Percentiles rank a stretch among this genome's conserved stretches.
These are phyloP conservation scores for Poeciliopsis turrubarensis DNA, from an alignment of 2,113 vertebrate species.

Conservation along the genomic window DNA sequence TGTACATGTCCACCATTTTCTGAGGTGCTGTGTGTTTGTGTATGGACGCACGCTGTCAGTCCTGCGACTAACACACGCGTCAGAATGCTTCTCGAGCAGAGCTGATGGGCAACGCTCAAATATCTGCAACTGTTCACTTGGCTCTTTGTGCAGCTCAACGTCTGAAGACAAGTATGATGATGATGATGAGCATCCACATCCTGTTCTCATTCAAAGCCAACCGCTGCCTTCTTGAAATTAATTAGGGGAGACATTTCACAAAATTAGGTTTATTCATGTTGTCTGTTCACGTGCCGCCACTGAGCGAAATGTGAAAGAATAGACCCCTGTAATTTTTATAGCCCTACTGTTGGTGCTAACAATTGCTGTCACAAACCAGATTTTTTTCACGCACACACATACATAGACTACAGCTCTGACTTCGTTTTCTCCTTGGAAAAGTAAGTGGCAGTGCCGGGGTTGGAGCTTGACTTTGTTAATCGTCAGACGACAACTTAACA, in stretches of 20 bases:
- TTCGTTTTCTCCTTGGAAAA: slow-evolving; percentile 64
- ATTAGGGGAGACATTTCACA: slow-evolving; percentile 78
- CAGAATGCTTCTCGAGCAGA: slow-evolving; percentile 45
- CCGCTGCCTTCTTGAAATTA: slow-evolving; percentile 60
- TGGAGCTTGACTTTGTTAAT: slow-evolving; percentile 79
- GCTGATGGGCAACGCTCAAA: slow-evolving; percentile 66
- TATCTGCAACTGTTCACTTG: slow-evolving; percentile 49
- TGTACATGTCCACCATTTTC: slow-evolving; percentile 35
- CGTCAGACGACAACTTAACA: slow-evolving; percentile 79
- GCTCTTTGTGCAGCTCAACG: slow-evolving; percentile 51
- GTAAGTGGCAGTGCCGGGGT: slow-evolving; percentile 63
- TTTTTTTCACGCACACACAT: slow-evolving; percentile 13
- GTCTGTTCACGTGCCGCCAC: slow-evolving; percentile 65
- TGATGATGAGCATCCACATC: slow-evolving; percentile 40
- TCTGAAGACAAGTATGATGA: slow-evolving; percentile 50
- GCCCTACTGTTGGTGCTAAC: slow-evolving; percentile 66
- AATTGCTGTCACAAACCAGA: slow-evolving; percentile 70
- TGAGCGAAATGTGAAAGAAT: slow-evolving; percentile 49
- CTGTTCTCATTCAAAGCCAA: neutral
- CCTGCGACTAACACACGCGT: slow-evolving; percentile 46
- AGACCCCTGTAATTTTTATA: slow-evolving; percentile 60
- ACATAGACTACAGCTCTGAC: slow-evolving; percentile 36
- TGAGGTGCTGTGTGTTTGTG: slow-evolving; percentile 5
- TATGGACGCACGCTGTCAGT: slow-evolving; percentile 50
- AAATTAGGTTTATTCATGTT: slow-evolving; percentile 72